Conservation (phyloP, 2,888 invertebrate genomes). For the Lacanobia oleracea region DNA sequence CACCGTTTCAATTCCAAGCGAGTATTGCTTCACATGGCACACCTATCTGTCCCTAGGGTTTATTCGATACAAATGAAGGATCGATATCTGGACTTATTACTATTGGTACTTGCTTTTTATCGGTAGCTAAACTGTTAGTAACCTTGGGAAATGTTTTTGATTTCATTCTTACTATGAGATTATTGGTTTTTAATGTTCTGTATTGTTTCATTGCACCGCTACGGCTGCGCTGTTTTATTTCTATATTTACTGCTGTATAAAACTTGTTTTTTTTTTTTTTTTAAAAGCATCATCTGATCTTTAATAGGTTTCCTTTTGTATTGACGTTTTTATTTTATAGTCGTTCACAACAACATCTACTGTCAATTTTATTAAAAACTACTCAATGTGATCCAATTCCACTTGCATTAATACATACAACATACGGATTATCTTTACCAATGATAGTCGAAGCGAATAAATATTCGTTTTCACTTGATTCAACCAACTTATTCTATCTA, state of each 20-base stretch:
- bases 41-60: slow-evolving; percentile 39
- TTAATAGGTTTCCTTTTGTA: no score
- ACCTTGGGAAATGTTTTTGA: not conserved
- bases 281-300: no score
- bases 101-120: slow-evolving; percentile 2
- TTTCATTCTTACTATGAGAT: not conserved
- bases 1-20: slow-evolving; percentile 60
- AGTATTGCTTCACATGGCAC: slow-evolving; percentile 52
- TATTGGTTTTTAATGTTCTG: not conserved
- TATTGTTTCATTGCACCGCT: not conserved
- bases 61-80: slow-evolving; percentile 31
- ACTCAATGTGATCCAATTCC: not conserved
- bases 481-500: not conserved
- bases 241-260: not conserved
- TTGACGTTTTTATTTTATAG: not conserved
- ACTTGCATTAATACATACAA: slow-evolving; percentile 11
- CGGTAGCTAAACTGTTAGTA: slow-evolving; percentile 1
- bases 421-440: not conserved
- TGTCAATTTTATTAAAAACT: not conserved
- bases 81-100: slow-evolving; percentile 37
- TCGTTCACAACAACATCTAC: not conserved
- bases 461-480: slow-evolving; percentile 8
- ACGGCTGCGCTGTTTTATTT: not conserved
- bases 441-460: slow-evolving; percentile 2
- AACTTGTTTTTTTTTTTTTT: no score